Evolutionary conservation across 2,797 vertebrate genomes (phyloP).

Genomic region (Ispidina picta): DNA sequence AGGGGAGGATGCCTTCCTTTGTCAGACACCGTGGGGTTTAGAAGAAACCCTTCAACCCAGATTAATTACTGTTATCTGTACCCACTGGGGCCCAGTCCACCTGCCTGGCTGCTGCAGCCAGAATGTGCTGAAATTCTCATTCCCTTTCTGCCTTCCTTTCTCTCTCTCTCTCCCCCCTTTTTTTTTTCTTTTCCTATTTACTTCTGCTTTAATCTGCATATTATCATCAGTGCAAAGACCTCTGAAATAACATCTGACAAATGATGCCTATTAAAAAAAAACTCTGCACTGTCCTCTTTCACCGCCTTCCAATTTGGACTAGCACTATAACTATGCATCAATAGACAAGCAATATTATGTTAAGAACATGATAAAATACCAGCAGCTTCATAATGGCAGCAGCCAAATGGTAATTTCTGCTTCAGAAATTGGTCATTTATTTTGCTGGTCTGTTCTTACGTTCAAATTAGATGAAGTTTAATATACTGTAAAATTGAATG

Average conservation of each 20-base stretch:
- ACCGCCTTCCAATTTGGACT: slow-evolving; percentile 80
- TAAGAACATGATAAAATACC: slow-evolving; percentile 85
- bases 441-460: slow-evolving; percentile 84
- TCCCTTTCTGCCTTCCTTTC: not conserved
- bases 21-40: not conserved
- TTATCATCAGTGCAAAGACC: slow-evolving; percentile 79
- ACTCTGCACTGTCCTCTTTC: slow-evolving; percentile 75
- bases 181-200: slow-evolving; percentile 55
- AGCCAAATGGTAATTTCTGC: slow-evolving; percentile 85
- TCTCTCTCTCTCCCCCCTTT: not conserved
- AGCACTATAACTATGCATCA: slow-evolving; percentile 80
- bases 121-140: not conserved
- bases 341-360: slow-evolving; percentile 85
- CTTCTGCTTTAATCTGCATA: slow-evolving; percentile 83
- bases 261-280: slow-evolving; percentile 80
- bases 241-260: slow-evolving; percentile 79
- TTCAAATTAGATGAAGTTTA: slow-evolving; percentile 87
- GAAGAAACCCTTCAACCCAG: slow-evolving; percentile 36
- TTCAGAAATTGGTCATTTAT: slow-evolving; percentile 87
- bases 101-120: slow-evolving; percentile 8
- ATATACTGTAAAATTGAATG: slow-evolving; percentile 86
- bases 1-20: not conserved
- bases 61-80: slow-evolving; percentile 65
- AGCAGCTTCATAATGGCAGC: slow-evolving; percentile 81
- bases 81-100: not conserved